Evolutionary conservation across 2,113 vertebrate species (phyloP), one percentile per base, ranked within the genome.

Genomic region (Leptobrachium leishanense): DNA sequence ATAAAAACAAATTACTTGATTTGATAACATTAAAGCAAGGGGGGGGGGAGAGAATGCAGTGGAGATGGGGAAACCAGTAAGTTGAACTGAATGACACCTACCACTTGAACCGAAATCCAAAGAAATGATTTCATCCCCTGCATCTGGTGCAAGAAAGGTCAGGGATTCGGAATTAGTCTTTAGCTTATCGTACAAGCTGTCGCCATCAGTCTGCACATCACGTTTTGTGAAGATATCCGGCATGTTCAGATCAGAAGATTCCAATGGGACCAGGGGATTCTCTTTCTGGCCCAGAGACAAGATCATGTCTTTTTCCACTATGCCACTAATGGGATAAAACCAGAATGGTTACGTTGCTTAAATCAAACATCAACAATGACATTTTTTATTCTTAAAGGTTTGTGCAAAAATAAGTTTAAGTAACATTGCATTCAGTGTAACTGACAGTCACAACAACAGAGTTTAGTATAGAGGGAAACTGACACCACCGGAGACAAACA

Each of bases 271-370:
- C 79, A 86, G 87, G 85, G 91, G 85, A 83, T 92, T 91, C 87
- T 94, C 91, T 0, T 94, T 98, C 92, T 99, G 98, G 88, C 95
- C 95, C 89, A 99, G 91, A 76, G 97, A 99, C 86, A 99, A 89
- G 85, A 99, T 91, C 84, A 95, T 84, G 81, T 96, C 92, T 80
- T 96, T 94, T 84, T 98, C 94, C 86, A 98, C 94, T 88, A 99
- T 91, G 84, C 94, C 96, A 89, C 98, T 99, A 90, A 85, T 68
- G 83, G 72, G 84, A 41, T 75, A 77, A 84, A 83, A 82, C 66
- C 15, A 75, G 44, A 39, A 68, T 2, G 9, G 10, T 43, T 31
- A 31, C 20, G 20, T 31, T 31, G 20, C 20, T 31, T 31, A 31
- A 31, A 31, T 31, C 20, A 31, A 31, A 31, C 20, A 31, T 31